Base-by-base conservation (phyloP, 1,140 invertebrate genomes). In the Megalonaias nervosa region DNA sequence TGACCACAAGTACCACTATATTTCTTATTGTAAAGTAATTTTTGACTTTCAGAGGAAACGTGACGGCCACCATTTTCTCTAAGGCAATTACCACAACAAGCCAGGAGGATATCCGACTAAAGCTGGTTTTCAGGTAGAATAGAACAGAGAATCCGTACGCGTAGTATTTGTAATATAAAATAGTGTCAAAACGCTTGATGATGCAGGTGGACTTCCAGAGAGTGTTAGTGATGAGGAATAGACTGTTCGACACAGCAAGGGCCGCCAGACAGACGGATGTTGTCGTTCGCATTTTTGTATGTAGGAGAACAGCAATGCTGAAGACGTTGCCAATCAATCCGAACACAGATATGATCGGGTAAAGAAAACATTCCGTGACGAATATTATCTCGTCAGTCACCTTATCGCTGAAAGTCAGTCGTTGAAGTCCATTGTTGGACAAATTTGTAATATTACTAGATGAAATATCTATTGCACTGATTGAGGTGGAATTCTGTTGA, bases 201-300 rank as follows among this genome's bases (percentile, higher is more conserved):
- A 80, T 77, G 56, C 79, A 68, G 26, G 70, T 72, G 57, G 75
- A 67, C 62, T 77, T 73, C 16, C 79, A 67, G 48, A 74, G 21
- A 14, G 17, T 13, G 23, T 61, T 75, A 15, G 69, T 55, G 62
- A 80, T 26, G 0, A 80, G 73, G 55, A 71, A 80, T 56, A 74
- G 17, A n/a, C 60, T 58, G 67, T 80, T 72, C 48, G 78, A 69
- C 13, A 75, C 38, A n/a, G 78, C 66, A 6, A 80, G 56, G 1
- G 67, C 67, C 5, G 66, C 31, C 19, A 80, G 38, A 16, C 67
- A 19, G 17, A 75, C 61, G 70, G 19, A 48, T 6, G 69, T 71
- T 23, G 78, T 58, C 6, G n/a, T 62, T 55, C 59, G n/a, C 14
- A 67, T 48, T 2, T 56, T 23, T 16, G 75, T 66, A 19, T 67